Evolutionary conservation across 2,888 invertebrate genomes (phyloP).

Genomic region (Mallateleia sp.): DNA sequence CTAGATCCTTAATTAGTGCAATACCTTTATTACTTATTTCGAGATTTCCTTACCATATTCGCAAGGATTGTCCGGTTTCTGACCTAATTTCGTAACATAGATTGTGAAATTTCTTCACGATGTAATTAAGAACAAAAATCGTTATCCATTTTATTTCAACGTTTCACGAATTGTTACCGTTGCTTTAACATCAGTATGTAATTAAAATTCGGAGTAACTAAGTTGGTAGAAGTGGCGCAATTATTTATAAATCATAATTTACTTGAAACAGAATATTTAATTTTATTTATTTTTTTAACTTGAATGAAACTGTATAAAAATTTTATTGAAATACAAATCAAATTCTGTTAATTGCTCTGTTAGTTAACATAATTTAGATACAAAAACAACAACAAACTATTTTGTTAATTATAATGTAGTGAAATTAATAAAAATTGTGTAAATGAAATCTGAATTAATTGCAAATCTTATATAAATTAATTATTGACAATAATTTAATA

Average conservation of each 20-base stretch:
- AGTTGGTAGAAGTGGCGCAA: not conserved
- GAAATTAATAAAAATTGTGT: too few species aligned
- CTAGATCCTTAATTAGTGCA: slow-evolving; percentile 39
- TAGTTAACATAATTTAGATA: too few species aligned
- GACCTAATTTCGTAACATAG: slow-evolving; percentile 30
- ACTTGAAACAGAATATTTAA: too few species aligned
- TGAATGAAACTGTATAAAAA: too few species aligned
- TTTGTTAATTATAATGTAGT: too few species aligned
- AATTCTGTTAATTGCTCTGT: too few species aligned
- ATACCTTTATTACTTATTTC: slow-evolving; percentile 41
- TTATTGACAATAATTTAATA: too few species aligned
- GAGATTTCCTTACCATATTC: slow-evolving; percentile 10
- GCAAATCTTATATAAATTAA: too few species aligned
- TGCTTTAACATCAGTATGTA: slow-evolving; percentile 8
- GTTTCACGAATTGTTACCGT: slow-evolving; percentile 16
- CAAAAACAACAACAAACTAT: too few species aligned
- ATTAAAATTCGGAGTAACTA: slow-evolving; percentile 2
- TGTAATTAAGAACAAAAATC: slow-evolving; percentile 43
- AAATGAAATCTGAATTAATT: too few species aligned
- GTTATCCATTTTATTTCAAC: slow-evolving; percentile 30
- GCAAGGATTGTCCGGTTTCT: slow-evolving; percentile 38
- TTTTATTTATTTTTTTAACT: too few species aligned
- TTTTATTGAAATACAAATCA: too few species aligned
- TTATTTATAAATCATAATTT: not conserved
- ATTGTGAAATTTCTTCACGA: slow-evolving; percentile 31